phyloP scores from a whole-genome alignment of 2,113 vertebrate genomes.

The Lampris megalopsis region DNA sequence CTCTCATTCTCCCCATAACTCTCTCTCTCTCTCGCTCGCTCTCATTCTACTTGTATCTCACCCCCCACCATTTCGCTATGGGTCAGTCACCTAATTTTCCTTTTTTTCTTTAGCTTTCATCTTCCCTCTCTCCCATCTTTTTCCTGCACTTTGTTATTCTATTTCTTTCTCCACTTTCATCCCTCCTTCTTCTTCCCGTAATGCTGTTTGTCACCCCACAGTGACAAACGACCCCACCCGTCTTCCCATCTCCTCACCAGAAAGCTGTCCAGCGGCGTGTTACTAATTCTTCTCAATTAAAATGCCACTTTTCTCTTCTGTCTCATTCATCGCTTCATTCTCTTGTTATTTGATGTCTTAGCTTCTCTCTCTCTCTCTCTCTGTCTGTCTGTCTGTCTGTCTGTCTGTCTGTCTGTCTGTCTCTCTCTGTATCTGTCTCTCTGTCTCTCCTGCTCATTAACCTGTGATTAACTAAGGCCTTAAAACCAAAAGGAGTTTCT shows the following conservation, averaged over 20 bases:
- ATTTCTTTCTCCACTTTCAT: slow-evolving; percentile 23
- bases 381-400: background rate
- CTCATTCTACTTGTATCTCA: background rate
- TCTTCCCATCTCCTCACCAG: background rate
- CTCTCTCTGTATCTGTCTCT: background rate
- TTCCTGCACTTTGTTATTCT: background rate
- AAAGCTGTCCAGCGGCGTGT: background rate
- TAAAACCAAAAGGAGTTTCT: slow-evolving; percentile 47
- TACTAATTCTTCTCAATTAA: slow-evolving; percentile 27
- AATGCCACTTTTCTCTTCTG: background rate
- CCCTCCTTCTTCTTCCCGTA: slow-evolving; percentile 8
- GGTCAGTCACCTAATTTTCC: too few relatives aligned
- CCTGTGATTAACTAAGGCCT: slow-evolving; percentile 54
- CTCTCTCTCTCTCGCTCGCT: background rate
- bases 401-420: background rate
- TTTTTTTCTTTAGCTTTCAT: slow-evolving; percentile 26
- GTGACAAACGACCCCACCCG: background rate
- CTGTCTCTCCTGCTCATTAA: slow-evolving; percentile 44
- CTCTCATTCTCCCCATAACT: background rate
- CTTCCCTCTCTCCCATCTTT: background rate
- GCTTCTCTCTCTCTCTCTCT: background rate
- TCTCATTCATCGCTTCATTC: background rate
- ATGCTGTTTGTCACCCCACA: background rate
- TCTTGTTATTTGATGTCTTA: too few relatives aligned
- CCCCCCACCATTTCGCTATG: too few relatives aligned